Evolutionary conservation across 2,888 invertebrate species (phyloP).

Genomic region (Volucella inflata): DNA sequence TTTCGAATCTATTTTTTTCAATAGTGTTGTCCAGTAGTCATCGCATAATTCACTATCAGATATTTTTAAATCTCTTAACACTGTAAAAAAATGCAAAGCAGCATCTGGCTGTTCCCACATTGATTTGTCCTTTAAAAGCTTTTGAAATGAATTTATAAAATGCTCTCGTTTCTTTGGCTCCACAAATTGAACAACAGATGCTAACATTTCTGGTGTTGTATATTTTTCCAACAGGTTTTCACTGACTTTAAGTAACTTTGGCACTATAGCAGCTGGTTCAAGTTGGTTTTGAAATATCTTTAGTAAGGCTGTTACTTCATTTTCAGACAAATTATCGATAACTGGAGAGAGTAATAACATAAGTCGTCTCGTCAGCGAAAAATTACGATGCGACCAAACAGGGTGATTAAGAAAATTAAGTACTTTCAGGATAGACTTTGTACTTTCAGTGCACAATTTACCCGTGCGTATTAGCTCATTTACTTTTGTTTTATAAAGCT

Average conservation of each 20-base stretch:
- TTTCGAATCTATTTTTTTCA: constrained; percentile 80
- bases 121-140: constrained; percentile 78
- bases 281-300: constrained; percentile 84
- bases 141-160: constrained; percentile 81
- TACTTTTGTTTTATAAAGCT: constrained; percentile 82
- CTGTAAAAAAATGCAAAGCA: constrained; percentile 83
- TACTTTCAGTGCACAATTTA: constrained; percentile 77
- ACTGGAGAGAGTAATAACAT: constrained; percentile 82
- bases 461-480: constrained; percentile 80
- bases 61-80: constrained; percentile 84
- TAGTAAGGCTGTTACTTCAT: constrained; percentile 82
- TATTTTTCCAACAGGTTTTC: constrained; percentile 81
- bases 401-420: constrained; percentile 84
- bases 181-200: constrained; percentile 84
- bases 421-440: constrained; percentile 80
- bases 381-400: constrained; percentile 83
- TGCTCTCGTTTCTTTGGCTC: constrained; percentile 83
- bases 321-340: constrained; percentile 81
- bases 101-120: constrained; percentile 79
- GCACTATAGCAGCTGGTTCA: constrained; percentile 84
- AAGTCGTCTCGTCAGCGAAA: constrained; percentile 81
- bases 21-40: constrained; percentile 84
- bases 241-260: constrained; percentile 83
- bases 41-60: constrained; percentile 84
- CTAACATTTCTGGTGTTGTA: constrained; percentile 83